Conservation (phyloP, 2,113 vertebrate species). For the Actinemys pallida region DNA sequence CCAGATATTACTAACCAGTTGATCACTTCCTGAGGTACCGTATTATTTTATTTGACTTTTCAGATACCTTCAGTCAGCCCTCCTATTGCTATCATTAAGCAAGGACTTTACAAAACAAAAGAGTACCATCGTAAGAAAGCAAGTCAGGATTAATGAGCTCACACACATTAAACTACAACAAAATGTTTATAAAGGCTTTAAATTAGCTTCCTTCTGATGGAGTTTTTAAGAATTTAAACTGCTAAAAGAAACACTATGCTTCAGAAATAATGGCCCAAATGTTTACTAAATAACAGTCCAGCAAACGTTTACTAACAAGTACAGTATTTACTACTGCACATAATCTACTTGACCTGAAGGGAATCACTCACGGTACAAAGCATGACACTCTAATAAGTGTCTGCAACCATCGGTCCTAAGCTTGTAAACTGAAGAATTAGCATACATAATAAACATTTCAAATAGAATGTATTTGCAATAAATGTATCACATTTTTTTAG, state of each 20-base stretch:
- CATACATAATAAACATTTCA: background rate
- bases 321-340: background rate
- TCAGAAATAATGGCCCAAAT: background rate
- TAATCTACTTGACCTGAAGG: background rate
- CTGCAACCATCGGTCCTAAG: background rate
- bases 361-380: background rate
- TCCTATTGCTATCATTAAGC: background rate
- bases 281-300: background rate
- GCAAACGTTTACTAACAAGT: background rate
- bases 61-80: background rate
- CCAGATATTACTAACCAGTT: background rate
- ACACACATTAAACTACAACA: background rate
- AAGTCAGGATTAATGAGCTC: background rate
- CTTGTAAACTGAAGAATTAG: background rate
- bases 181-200: background rate
- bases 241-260: background rate
- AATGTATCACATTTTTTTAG: background rate
- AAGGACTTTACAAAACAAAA: background rate
- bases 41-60: background rate
- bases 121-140: accelerated
- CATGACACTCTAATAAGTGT: background rate
- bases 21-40: background rate
- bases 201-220: background rate
- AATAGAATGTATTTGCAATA: too few relatives aligned
- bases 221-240: background rate